Conservation (phyloP, 2,797 vertebrate species). For the Gymnopithys bicolor region DNA sequence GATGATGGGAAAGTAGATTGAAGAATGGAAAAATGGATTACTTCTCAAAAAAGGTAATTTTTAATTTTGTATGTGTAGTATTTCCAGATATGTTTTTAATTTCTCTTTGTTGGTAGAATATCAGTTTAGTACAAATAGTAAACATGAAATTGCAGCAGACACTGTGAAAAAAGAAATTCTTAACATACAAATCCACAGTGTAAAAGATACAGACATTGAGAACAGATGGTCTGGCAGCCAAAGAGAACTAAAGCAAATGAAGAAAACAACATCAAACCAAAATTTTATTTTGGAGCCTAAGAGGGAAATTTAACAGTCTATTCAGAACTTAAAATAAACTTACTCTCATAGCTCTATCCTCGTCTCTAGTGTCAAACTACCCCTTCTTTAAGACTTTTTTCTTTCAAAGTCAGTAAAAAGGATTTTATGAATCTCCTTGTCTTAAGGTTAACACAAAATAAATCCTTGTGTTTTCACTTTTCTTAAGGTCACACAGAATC, state of each 20-base stretch:
- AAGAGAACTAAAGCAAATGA: not conserved
- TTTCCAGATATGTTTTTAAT: not conserved
- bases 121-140: not conserved
- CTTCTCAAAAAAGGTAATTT: not conserved
- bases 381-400: not conserved
- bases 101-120: not conserved
- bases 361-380: not conserved
- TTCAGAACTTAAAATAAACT: not conserved
- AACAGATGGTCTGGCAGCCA: constrained; percentile 34
- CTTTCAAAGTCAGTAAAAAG: not conserved
- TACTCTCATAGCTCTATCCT: not conserved
- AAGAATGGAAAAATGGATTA: not conserved
- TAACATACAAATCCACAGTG: not conserved
- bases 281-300: constrained; percentile 14
- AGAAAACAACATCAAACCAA: constrained; percentile 14
- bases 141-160: constrained; percentile 2
- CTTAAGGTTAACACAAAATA: not conserved
- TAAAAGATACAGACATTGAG: not conserved
- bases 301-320: not conserved
- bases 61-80: not conserved
- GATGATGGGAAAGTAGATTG: not conserved
- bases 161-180: not conserved
- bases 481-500: not conserved
- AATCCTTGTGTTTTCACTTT: not conserved
- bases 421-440: not conserved